Conservation (phyloP, 2,888 invertebrate genomes). For the Eumerus sabulonum region DNA sequence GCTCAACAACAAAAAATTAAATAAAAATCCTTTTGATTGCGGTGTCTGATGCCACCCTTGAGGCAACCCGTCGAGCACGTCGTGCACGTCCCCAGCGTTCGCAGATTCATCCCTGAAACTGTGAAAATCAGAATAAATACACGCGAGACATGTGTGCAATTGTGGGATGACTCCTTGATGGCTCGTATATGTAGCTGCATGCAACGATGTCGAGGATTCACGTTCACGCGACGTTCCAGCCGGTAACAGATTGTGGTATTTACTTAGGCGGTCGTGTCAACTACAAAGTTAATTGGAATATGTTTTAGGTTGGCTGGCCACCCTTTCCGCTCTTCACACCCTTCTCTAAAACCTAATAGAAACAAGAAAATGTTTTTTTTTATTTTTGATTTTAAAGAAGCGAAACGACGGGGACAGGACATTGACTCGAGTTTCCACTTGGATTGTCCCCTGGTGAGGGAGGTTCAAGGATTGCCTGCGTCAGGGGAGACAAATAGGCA, state of each 20-base stretch:
- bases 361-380: background rate
- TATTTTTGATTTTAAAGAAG: too few relatives aligned
- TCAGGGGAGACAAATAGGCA: constrained; percentile 46
- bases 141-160: constrained; percentile 23
- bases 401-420: too few relatives aligned
- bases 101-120: constrained; percentile 37
- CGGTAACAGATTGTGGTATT: constrained; percentile 66
- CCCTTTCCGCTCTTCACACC: too few relatives aligned
- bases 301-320: constrained; percentile 43
- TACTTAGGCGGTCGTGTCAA: constrained; percentile 66
- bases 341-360: constrained; percentile 5
- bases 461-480: background rate
- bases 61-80: constrained; percentile 1
- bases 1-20: constrained; percentile 13
- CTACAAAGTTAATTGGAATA: constrained; percentile 69
- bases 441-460: constrained; percentile 56
- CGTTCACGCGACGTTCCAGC: constrained; percentile 13
- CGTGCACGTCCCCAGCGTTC: background rate
- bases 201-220: constrained; percentile 36
- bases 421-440: constrained; percentile 24
- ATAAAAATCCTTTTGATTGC: constrained; percentile 60
- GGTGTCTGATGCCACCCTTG: constrained; percentile 56
- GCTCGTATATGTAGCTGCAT: constrained; percentile 1
- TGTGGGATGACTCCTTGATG: too few relatives aligned
- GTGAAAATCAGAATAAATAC: constrained; percentile 38